Evolutionary conservation across 2,113 vertebrate species (phyloP), one percentile per base, ranked within the genome.

Genomic region (Noctilio leporinus): DNA sequence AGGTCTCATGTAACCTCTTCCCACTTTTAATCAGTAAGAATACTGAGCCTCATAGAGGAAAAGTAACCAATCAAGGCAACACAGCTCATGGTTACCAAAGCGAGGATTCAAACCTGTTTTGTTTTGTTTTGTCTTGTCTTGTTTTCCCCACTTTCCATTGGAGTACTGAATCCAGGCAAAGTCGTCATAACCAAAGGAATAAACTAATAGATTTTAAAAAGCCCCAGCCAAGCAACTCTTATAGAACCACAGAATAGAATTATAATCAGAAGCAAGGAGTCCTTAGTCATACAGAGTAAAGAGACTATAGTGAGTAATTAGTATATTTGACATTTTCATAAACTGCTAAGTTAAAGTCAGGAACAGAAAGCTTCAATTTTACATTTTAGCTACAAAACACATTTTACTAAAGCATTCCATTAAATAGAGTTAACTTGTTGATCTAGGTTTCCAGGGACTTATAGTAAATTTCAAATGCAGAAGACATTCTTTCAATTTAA

Each of bases 401-500:
- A 26, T 65, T 85, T 85, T 59, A 38, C 26, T 40, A 59, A 89
- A 47, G 43, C 55, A 69, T 53, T 89, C 24, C 11, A 9, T 28
- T 28, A 62, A 92, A 51, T 11, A 70, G 62, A 62, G 8, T 40
- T 80, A 55, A 43, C 51, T 45, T 64, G 11, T 38, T 89, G n/a
- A 47, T 73, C 26, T 67, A 81, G 30, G 40, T 51, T 95, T 80
- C 53, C 33, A 49, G 35, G 35, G 22, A 4, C 33, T 84, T 72
- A 78, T 28, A 57, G 35, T 64, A 64, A 47, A 95, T 84, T 72
- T 80, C 43, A 86, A 90, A 62, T 7, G 76, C 59, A 86, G 40
- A 95, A 93, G 30, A 51, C 57, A 43, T 49, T 95, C 64, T 85
- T 96, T 96, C 78, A 45, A 62, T 72, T 84, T 83, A 78, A 64